Percentiles rank a stretch among this genome's conserved stretches.
These are phyloP conservation scores for Perithous albicinctus DNA, from an alignment of 2,888 invertebrate species.

Conservation along the genomic window DNA sequence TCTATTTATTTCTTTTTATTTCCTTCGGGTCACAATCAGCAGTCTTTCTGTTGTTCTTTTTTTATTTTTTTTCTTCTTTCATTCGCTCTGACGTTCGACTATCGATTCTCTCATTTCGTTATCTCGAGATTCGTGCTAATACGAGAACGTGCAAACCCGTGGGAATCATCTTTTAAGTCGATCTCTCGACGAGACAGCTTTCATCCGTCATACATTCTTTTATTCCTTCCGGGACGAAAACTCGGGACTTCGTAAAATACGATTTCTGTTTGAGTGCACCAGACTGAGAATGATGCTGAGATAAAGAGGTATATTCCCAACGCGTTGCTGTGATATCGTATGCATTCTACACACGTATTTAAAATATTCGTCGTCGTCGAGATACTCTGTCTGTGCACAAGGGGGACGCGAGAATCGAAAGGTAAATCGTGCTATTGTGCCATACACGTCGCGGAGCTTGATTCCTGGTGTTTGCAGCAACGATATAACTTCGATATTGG, in stretches of 20 bases:
- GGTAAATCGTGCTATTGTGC: neutral
- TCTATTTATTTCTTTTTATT: neutral
- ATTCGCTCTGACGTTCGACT: neutral
- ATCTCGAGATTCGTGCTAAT: conserved; percentile 9
- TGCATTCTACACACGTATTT: conserved; percentile 2
- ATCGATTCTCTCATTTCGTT: conserved; percentile 23
- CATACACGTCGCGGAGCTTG: neutral
- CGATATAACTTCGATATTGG: conserved; percentile 22
- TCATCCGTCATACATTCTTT: neutral
- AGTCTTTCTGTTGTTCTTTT: too few relatives aligned
- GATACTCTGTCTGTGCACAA: neutral
- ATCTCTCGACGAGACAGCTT: conserved; percentile 15
- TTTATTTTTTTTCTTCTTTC: neutral
- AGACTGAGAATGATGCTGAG: neutral
- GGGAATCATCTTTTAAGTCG: conserved; percentile 15
- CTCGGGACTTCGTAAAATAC: conserved; percentile 24
- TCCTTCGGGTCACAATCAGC: neutral
- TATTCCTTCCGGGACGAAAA: neutral
- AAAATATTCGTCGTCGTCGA: conserved; percentile 6
- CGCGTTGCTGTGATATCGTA: neutral
- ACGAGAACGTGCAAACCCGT: neutral
- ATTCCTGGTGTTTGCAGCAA: neutral
- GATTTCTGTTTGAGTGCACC: conserved; percentile 32
- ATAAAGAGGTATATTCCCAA: conserved; percentile 8
- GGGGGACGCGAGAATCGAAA: neutral